Percentiles rank a stretch among this genome's conserved stretches.
Conservation (phyloP, 2,888 invertebrate genomes). For the Cantharis rufa region DNA sequence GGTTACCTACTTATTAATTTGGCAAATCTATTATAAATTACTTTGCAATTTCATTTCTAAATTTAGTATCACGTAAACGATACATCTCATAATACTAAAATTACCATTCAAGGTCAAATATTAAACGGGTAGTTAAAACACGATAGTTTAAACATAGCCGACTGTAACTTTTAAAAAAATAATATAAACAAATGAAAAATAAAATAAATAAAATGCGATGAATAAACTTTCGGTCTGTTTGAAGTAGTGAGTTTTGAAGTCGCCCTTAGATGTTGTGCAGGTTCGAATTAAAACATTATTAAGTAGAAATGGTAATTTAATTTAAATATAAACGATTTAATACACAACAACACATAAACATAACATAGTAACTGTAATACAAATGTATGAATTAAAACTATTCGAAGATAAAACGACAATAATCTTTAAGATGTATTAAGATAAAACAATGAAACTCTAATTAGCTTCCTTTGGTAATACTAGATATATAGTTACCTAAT, state of each 20-base stretch:
- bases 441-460: conserved; percentile 19
- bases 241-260: background rate
- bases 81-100: background rate
- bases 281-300: conserved; percentile 8
- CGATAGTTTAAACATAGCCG: background rate
- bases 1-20: background rate
- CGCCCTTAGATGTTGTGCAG: background rate
- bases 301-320: background rate
- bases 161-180: background rate
- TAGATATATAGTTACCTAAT: conserved; percentile 18
- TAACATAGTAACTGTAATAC: conserved; percentile 12
- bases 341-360: conserved; percentile 10
- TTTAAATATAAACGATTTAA: conserved; percentile 3
- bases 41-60: background rate
- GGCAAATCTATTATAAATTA: background rate
- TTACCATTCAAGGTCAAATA: background rate
- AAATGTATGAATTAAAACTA: conserved; percentile 17
- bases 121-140: background rate
- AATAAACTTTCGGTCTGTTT: background rate
- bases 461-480: conserved; percentile 28
- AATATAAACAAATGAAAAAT: background rate
- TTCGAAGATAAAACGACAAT: conserved; percentile 20
- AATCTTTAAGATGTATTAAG: conserved; percentile 2
- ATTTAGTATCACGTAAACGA: background rate
- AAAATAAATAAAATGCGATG: background rate